Percentiles rank a stretch among this genome's conserved stretches.
Conservation (phyloP, 2,797 vertebrate species). For the Carduelis carduelis region DNA sequence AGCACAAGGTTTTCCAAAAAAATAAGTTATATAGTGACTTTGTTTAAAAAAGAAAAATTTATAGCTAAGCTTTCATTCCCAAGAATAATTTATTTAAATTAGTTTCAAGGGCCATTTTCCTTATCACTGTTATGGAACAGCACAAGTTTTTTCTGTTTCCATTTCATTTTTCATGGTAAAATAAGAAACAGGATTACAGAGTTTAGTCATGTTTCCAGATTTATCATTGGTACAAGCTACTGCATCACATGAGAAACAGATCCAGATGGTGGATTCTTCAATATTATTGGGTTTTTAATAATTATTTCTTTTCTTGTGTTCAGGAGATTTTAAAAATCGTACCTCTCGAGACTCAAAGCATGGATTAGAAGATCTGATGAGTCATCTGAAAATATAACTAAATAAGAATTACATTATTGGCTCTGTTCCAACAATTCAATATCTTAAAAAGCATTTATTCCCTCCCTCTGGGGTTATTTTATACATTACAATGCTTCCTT, state of each 20-base stretch:
- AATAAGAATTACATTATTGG: conserved; percentile 36
- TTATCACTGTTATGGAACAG: neutral
- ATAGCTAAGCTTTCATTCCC: neutral
- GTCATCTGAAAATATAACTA: conserved; percentile 51
- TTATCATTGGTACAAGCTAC: neutral
- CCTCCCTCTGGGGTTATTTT: conserved; percentile 13
- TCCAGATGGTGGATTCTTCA: neutral
- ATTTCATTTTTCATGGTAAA: conserved; percentile 6
- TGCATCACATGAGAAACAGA: neutral
- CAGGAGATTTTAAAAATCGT: neutral
- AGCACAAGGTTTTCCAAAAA: neutral
- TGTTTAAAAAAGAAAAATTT: neutral
- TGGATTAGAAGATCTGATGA: conserved; percentile 38
- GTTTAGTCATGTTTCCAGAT: neutral
- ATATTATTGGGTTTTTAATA: neutral
- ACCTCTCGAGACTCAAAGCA: neutral
- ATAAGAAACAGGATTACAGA: neutral
- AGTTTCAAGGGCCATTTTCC: neutral
- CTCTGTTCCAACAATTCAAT: conserved; percentile 47
- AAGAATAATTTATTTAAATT: conserved; percentile 14
- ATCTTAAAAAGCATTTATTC: conserved; percentile 56
- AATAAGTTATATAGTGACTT: neutral
- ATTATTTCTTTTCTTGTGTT: neutral
- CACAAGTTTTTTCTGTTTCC: neutral
- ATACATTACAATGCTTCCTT: conserved; percentile 20